Evolutionary conservation across 2,888 invertebrate species (phyloP), one percentile per base, ranked within the genome.

Genomic region (Agapetus fuscipes): DNA sequence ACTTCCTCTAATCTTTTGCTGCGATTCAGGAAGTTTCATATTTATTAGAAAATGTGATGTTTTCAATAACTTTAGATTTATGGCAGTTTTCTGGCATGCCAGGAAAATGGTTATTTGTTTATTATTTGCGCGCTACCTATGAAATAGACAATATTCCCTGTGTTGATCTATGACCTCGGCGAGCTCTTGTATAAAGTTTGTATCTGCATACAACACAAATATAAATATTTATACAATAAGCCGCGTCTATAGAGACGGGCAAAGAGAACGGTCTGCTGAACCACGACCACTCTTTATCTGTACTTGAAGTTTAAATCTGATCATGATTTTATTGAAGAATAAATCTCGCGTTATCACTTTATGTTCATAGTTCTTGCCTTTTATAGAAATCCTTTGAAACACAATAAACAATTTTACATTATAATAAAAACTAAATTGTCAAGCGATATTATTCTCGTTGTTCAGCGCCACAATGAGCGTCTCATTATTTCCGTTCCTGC

Each of bases 161-260:
- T 36, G 35, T 37, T 43, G 46, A 46, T 46, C 46, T 43, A 36
- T 46, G 46, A 46, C 43, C 46, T 37, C 41, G 39, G 46, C 38
- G 33, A 34, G 34, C 38, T 43, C 38, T 46, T 34, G 40, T 37
- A 30, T 31, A 34, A 37, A 36, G 26, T 43, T 30, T 43, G 38
- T 38, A 43, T 43, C 34, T 41, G 41, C 41, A 41, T 41, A 41
- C 41, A 36, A 41, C 41, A 39, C 37, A 44, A 34, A 43, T 37
- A 41, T 46, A 38, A 43, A 41, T 41, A 37, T 29, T 20, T 20
- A 24, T 29, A 36, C 27, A 11, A 28, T 39, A 27, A 39, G 35
- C 32, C 30, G 14, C 27, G 31, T 39, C 31, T 32, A 32, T 25
- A 28, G 24, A 38, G 39, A 26, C 37, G 34, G 16, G 30, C 35